These are phyloP conservation scores for Apotomis capreana DNA, from an alignment of 2,888 invertebrate species.

Conservation along the genomic window DNA sequence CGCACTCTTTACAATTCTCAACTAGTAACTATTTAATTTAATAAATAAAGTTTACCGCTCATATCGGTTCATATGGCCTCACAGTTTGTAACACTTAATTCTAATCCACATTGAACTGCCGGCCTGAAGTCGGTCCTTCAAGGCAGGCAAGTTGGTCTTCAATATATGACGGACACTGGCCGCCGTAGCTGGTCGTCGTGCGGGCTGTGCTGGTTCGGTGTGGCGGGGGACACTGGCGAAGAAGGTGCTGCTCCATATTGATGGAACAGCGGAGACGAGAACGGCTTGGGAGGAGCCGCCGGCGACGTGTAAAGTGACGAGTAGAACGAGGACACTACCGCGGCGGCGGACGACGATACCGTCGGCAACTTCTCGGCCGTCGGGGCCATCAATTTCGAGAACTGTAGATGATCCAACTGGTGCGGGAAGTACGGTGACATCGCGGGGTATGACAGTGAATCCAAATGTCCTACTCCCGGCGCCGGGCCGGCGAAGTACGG, in stretches of 20 bases:
- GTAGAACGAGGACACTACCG: constrained; percentile 87
- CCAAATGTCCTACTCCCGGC: constrained; percentile 82
- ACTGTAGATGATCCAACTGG: constrained; percentile 86
- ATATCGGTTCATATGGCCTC: constrained; percentile 53
- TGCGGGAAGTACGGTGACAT: constrained; percentile 91
- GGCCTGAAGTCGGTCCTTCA: constrained; percentile 61
- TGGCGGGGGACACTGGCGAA: constrained; percentile 75
- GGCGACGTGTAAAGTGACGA: constrained; percentile 86
- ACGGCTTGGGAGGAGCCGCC: constrained; percentile 79
- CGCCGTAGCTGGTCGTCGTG: constrained; percentile 85
- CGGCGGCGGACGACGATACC: constrained; percentile 79
- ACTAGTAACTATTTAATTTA: constrained; percentile 69
- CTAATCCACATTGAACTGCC: constrained; percentile 56
- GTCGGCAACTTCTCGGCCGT: constrained; percentile 74
- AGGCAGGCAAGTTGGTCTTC: constrained; percentile 79
- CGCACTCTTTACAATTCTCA: constrained; percentile 62
- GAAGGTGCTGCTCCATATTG: constrained; percentile 80
- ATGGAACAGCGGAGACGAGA: constrained; percentile 79
- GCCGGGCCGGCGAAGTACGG: constrained; percentile 86
- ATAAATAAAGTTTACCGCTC: constrained; percentile 70
- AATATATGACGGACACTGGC: constrained; percentile 89
- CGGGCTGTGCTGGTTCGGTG: constrained; percentile 76
- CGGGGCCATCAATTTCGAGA: constrained; percentile 84
- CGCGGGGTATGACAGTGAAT: constrained; percentile 85
- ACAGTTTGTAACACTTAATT: constrained; percentile 67